These are phyloP conservation scores for Acromyrmex charruanus DNA, from an alignment of 1,140 invertebrate genomes.

Conservation along the genomic window DNA sequence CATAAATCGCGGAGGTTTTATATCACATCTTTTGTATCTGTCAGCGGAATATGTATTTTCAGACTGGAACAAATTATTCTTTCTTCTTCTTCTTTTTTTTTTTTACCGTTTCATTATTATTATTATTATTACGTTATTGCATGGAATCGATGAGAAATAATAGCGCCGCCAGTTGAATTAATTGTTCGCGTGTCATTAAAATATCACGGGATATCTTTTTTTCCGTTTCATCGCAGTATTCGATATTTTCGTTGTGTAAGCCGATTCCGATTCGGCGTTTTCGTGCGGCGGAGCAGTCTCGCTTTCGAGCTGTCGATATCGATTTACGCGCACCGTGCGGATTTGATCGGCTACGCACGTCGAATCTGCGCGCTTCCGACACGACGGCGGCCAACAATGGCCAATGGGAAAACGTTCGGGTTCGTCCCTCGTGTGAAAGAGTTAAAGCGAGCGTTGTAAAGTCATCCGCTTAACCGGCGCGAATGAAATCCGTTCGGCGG, in stretches of 20 bases:
- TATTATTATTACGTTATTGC: conserved; percentile 12
- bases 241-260: conserved; percentile 60
- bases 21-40: background rate
- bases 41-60: background rate
- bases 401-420: conserved; percentile 26
- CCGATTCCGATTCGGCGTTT: conserved; percentile 53
- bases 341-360: conserved; percentile 57
- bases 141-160: conserved; percentile 27
- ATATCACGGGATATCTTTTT: conserved; percentile 34
- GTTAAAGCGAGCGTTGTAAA: conserved; percentile 55
- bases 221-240: background rate
- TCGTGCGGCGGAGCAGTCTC: conserved; percentile 20
- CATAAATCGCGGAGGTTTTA: conserved; percentile 27
- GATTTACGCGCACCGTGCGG: conserved; percentile 46
- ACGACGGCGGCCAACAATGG: conserved; percentile 29
- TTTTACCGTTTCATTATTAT: background rate
- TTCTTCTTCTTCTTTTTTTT: background rate
- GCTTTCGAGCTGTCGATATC: conserved; percentile 64
- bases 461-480: conserved; percentile 61
- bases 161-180: conserved; percentile 19
- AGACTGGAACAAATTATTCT: conserved; percentile 1
- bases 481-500: conserved; percentile 65
- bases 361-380: conserved; percentile 19
- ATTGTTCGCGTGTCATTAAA: conserved; percentile 46
- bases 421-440: conserved; percentile 31